phyloP scores from a whole-genome alignment of 2,888 invertebrate species.

The Apantesis nais region DNA sequence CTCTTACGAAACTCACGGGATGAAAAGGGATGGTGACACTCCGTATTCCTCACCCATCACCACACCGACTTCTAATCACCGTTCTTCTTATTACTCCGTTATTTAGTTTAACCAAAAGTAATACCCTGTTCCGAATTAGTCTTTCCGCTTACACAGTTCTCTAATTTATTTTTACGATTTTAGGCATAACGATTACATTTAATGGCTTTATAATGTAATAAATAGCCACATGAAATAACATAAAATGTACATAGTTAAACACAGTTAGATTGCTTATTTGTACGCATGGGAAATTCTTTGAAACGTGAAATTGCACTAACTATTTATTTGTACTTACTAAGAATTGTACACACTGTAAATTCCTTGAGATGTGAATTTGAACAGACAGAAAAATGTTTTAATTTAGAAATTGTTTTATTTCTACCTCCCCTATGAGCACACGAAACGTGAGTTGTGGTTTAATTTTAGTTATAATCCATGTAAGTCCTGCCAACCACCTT shows the following conservation, averaged over 20 bases:
- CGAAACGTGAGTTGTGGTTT: not conserved
- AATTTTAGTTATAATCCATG: not conserved
- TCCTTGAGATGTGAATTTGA: not conserved
- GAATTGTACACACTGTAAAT: slow-evolving; percentile 1
- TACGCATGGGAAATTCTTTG: not conserved
- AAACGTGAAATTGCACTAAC: not conserved
- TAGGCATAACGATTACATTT: not conserved
- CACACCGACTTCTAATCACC: no score
- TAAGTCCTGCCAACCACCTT: not conserved
- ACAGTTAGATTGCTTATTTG: slow-evolving; percentile 1
- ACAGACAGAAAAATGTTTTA: not conserved
- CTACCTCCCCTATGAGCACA: not conserved
- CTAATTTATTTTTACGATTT: slow-evolving; percentile 20
- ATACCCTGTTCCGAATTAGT: not conserved
- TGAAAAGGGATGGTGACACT: no score
- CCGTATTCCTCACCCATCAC: no score
- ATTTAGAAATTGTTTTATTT: not conserved
- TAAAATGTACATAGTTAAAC: not conserved
- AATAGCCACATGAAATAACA: not conserved
- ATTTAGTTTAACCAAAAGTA: not conserved
- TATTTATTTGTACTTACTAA: not conserved
- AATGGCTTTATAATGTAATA: not conserved
- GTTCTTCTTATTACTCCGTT: not conserved
- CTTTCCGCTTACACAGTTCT: not conserved
- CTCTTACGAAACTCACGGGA: no score